phyloP scores from a whole-genome alignment of 92 coral and sea anemone genomes.

The Porites lobata region DNA sequence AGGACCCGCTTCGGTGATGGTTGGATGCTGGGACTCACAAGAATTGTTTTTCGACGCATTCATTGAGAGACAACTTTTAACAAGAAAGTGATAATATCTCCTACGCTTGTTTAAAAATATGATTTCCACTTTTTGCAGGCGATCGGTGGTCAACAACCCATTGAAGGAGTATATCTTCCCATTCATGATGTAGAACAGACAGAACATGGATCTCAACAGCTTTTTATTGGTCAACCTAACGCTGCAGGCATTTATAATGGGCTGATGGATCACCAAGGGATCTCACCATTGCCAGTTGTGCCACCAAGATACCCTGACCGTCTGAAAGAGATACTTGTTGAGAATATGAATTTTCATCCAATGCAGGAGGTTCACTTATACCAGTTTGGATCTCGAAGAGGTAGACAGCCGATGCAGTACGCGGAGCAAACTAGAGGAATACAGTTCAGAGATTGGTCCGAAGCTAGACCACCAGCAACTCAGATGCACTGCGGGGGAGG shows the following conservation, averaged over 20 bases:
- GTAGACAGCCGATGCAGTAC: not conserved
- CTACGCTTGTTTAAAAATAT: too few relatives aligned
- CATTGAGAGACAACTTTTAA: too few relatives aligned
- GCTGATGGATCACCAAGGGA: not conserved
- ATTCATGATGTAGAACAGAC: too few relatives aligned
- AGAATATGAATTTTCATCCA: not conserved
- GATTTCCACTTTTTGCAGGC: too few relatives aligned
- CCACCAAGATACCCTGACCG: not conserved
- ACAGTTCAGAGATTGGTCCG: too few relatives aligned
- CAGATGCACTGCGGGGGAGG: not conserved
- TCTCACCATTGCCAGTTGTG: too few relatives aligned
- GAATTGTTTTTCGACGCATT: too few relatives aligned
- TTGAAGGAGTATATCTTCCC: too few relatives aligned
- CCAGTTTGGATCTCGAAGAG: not conserved
- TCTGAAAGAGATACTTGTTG: not conserved
- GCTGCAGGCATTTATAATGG: not conserved
- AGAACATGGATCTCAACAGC: not conserved
- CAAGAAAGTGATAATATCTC: too few relatives aligned
- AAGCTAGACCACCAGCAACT: not conserved
- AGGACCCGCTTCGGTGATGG: too few relatives aligned
- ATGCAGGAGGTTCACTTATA: not conserved
- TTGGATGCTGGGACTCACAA: too few relatives aligned
- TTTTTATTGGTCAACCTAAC: not conserved
- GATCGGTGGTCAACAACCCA: too few relatives aligned
- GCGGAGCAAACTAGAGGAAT: not conserved